These are phyloP conservation scores for Drosophila borborema DNA, from an alignment of 2,888 invertebrate genomes.

Conservation along the genomic window DNA sequence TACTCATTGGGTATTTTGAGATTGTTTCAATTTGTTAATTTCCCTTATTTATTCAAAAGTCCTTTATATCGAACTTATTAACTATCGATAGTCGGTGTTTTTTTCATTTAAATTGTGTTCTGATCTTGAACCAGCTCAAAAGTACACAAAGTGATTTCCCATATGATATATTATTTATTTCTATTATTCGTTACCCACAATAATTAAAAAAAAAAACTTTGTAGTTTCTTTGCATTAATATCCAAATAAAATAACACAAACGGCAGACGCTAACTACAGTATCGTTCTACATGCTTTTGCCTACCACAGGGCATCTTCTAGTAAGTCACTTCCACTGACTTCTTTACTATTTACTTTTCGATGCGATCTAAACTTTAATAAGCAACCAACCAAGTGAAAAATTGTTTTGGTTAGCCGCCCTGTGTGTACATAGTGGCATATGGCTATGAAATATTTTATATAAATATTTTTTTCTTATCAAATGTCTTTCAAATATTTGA, in stretches of 20 bases:
- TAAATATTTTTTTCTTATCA: slow-evolving; percentile 1
- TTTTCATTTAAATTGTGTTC: neutral
- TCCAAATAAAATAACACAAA: neutral
- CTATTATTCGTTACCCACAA: too few species aligned
- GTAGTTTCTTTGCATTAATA: too few species aligned
- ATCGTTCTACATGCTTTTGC: too few species aligned
- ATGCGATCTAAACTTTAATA: slow-evolving; percentile 46
- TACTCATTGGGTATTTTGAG: neutral
- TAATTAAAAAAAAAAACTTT: too few species aligned
- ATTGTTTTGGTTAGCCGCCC: slow-evolving; percentile 28
- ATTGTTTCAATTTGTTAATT: neutral
- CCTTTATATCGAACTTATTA: neutral
- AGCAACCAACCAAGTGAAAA: slow-evolving; percentile 25
- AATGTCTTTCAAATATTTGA: slow-evolving; percentile 18
- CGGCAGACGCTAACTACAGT: neutral
- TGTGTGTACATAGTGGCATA: neutral
- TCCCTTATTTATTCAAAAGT: neutral
- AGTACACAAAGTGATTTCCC: neutral
- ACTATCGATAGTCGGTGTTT: neutral
- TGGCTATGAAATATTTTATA: slow-evolving; percentile 18
- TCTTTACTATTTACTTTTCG: neutral
- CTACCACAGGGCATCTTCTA: neutral
- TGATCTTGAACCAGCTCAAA: neutral
- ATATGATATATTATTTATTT: too few species aligned
- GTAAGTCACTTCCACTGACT: neutral